A percentile compares a stretch with the other conserved stretches of the same genome.
phyloP scores from a whole-genome alignment of 1,140 invertebrate species.

The Rhopalosiphum maidis region DNA sequence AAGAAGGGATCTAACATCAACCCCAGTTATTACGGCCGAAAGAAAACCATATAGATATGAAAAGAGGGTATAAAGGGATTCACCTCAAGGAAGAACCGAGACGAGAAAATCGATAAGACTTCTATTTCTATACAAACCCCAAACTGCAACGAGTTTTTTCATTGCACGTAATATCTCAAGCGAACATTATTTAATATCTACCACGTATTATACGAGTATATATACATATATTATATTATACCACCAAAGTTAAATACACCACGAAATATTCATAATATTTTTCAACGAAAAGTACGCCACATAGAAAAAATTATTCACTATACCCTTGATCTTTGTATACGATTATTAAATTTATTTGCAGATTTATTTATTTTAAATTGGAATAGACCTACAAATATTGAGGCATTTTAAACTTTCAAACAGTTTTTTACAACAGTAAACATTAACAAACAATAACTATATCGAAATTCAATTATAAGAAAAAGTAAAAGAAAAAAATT shows the following conservation, averaged over 20 bases:
- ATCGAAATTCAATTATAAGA: neutral
- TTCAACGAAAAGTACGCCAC: neutral
- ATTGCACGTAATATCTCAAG: conserved; percentile 27
- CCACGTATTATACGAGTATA: neutral
- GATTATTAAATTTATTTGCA: neutral
- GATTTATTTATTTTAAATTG: neutral
- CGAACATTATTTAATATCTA: conserved; percentile 41
- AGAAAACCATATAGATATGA: conserved; percentile 23
- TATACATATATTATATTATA: neutral
- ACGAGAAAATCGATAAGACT: conserved; percentile 45
- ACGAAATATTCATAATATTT: conserved; percentile 19
- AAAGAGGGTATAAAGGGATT: conserved; percentile 39
- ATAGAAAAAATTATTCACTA: neutral
- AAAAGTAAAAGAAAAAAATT: neutral
- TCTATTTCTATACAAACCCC: neutral
- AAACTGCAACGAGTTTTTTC: conserved; percentile 36
- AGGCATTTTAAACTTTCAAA: neutral
- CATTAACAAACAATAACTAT: neutral
- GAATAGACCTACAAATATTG: neutral
- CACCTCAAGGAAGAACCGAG: conserved; percentile 35
- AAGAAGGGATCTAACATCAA: conserved; percentile 48
- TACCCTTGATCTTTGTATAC: neutral
- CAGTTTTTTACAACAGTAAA: neutral
- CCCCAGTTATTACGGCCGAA: conserved; percentile 11
- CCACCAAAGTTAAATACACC: neutral